Evolutionary conservation across 2,888 invertebrate species (phyloP).

Genomic region (Lycaena phlaeas): DNA sequence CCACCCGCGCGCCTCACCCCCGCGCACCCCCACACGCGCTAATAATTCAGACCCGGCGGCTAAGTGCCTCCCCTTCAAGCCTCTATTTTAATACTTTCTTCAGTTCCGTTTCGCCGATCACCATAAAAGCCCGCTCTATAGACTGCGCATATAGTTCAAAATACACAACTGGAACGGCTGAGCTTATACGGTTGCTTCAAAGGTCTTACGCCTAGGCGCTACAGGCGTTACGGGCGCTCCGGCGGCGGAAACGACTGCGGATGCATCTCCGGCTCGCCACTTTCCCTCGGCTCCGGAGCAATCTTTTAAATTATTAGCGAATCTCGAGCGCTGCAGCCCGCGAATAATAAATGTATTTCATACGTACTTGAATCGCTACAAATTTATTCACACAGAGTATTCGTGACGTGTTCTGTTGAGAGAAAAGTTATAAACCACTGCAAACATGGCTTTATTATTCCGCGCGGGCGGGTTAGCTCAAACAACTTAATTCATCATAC

Average conservation of each 20-base stretch:
- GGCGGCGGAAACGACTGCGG: not conserved
- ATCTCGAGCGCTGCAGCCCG: not conserved
- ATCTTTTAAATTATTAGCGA: conserved; percentile 10
- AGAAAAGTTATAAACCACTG: not conserved
- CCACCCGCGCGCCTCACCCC: too few species aligned
- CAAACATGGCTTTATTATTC: too few species aligned
- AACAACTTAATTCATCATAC: too few species aligned
- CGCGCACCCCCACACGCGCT: too few species aligned
- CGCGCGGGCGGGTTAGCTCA: too few species aligned
- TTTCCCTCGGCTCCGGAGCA: not conserved
- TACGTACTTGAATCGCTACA: not conserved
- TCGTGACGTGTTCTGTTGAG: not conserved
- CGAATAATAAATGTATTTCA: not conserved
- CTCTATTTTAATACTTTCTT: conserved; percentile 8
- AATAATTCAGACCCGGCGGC: conserved; percentile 2
- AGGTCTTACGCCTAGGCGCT: not conserved
- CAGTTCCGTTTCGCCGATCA: not conserved
- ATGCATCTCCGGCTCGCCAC: conserved; percentile 9
- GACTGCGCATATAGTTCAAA: not conserved
- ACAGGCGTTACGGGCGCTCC: not conserved
- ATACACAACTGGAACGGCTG: not conserved
- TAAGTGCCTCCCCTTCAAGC: conserved; percentile 8
- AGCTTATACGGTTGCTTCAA: not conserved
- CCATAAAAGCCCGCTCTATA: not conserved
- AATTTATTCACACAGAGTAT: not conserved